phyloP scores from a whole-genome alignment of 2,888 invertebrate genomes.

The Yponomeuta sedellus region DNA sequence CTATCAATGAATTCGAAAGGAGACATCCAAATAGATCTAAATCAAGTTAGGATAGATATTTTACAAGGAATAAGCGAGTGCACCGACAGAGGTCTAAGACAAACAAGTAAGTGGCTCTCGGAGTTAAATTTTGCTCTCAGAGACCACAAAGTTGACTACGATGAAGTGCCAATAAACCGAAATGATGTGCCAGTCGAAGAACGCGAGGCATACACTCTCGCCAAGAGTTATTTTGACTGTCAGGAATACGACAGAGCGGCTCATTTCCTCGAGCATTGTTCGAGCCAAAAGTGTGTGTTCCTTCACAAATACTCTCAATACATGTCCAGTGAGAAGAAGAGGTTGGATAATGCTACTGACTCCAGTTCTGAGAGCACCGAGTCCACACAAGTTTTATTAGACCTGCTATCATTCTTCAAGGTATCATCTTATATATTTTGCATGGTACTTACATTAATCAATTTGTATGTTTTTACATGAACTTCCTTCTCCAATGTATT shows the following conservation, averaged over 20 bases:
- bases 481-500: no score
- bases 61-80: constrained; percentile 78
- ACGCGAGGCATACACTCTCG: constrained; percentile 83
- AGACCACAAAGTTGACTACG: constrained; percentile 76
- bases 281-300: constrained; percentile 85
- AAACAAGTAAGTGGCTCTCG: constrained; percentile 92
- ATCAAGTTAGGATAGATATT: constrained; percentile 63
- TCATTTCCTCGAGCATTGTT: constrained; percentile 84
- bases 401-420: constrained; percentile 65
- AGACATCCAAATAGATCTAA: constrained; percentile 61
- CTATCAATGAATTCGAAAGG: constrained; percentile 48
- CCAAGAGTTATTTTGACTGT: constrained; percentile 92
- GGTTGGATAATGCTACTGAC: constrained; percentile 82
- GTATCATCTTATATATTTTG: constrained; percentile 29
- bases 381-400: constrained; percentile 60
- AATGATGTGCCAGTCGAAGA: constrained; percentile 76
- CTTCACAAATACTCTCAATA: constrained; percentile 91
- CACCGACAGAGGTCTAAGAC: constrained; percentile 85
- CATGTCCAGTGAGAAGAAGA: constrained; percentile 92
- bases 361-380: constrained; percentile 56
- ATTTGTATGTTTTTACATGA: no score
- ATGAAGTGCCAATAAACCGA: constrained; percentile 63
- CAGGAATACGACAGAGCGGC: constrained; percentile 94
- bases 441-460: neutral
- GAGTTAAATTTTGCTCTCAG: constrained; percentile 88